Evolutionary conservation across 2,888 invertebrate species (phyloP).

Genomic region (Phania funesta): DNA sequence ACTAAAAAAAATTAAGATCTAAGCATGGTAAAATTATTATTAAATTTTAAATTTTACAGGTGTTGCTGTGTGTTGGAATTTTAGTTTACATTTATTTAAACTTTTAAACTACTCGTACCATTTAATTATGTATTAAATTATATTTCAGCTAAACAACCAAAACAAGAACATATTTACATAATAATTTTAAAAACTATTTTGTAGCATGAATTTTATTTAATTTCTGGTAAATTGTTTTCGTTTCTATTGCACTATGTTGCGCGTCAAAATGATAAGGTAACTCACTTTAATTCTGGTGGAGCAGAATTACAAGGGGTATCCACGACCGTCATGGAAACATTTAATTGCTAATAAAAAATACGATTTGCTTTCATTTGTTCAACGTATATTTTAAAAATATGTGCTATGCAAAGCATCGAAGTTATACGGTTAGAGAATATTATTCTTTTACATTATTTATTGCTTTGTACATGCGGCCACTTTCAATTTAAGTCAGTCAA

Average conservation of each 20-base stretch:
- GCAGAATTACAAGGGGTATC: too few relatives aligned
- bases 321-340: too few relatives aligned
- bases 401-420: too few relatives aligned
- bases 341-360: too few relatives aligned
- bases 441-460: too few relatives aligned
- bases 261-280: slow-evolving; percentile 6
- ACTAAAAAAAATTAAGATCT: slow-evolving; percentile 3
- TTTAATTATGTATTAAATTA: slow-evolving; percentile 44
- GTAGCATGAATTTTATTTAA: slow-evolving; percentile 52
- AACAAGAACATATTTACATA: slow-evolving; percentile 11
- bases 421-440: too few relatives aligned
- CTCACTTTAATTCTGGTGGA: not conserved
- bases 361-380: too few relatives aligned
- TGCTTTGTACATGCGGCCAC: too few relatives aligned
- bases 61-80: slow-evolving; percentile 70
- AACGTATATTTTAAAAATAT: too few relatives aligned
- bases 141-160: slow-evolving; percentile 48
- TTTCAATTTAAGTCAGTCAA: too few relatives aligned
- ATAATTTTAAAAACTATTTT: slow-evolving; percentile 44
- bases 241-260: slow-evolving; percentile 15
- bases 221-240: slow-evolving; percentile 41
- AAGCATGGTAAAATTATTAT: slow-evolving; percentile 30
- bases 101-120: slow-evolving; percentile 24
- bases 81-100: slow-evolving; percentile 49
- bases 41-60: slow-evolving; percentile 62